Percentiles rank a stretch among this genome's conserved stretches.
Conservation (phyloP, 1,140 invertebrate species). For the Drosophila persimilis region DNA sequence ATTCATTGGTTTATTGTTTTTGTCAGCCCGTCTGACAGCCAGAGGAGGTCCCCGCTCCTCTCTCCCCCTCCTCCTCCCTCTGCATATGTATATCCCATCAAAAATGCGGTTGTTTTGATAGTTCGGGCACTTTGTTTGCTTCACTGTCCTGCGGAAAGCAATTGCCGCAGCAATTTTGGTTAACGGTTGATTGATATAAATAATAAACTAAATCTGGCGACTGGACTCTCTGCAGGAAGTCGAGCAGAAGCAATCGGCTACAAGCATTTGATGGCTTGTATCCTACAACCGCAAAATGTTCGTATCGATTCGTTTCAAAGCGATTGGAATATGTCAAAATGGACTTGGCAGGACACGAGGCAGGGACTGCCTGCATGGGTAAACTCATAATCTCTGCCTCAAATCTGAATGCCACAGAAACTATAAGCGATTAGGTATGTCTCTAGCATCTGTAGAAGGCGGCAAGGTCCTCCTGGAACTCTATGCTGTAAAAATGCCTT, state of each 20-base stretch:
- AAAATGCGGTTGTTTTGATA: constrained; percentile 18
- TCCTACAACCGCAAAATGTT: not conserved
- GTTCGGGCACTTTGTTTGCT: constrained; percentile 8
- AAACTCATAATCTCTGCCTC: too few species aligned
- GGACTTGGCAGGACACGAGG: too few species aligned
- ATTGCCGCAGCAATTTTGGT: constrained; percentile 5
- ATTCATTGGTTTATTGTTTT: constrained; percentile 27
- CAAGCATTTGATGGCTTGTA: constrained; percentile 9
- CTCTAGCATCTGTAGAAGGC: too few species aligned
- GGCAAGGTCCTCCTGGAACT: too few species aligned
- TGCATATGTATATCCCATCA: not conserved
- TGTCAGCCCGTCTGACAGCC: constrained; percentile 24
- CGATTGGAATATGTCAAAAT: not conserved
- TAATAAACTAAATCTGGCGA: constrained; percentile 29
- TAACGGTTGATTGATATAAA: constrained; percentile 23
- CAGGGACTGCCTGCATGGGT: too few species aligned
- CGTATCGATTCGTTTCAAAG: too few species aligned
- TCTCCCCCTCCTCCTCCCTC: too few species aligned
- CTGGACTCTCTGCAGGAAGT: not conserved
- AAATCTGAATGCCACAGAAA: too few species aligned
- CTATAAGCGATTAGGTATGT: too few species aligned
- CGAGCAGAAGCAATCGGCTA: constrained; percentile 14
- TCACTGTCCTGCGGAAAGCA: constrained; percentile 12
- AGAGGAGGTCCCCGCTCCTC: not conserved
- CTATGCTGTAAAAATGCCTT: too few species aligned